A percentile compares a stretch with the other conserved stretches of the same genome.
These are phyloP conservation scores for Bombyx mandarina DNA, from an alignment of 1,140 invertebrate genomes.

Conservation along the genomic window DNA sequence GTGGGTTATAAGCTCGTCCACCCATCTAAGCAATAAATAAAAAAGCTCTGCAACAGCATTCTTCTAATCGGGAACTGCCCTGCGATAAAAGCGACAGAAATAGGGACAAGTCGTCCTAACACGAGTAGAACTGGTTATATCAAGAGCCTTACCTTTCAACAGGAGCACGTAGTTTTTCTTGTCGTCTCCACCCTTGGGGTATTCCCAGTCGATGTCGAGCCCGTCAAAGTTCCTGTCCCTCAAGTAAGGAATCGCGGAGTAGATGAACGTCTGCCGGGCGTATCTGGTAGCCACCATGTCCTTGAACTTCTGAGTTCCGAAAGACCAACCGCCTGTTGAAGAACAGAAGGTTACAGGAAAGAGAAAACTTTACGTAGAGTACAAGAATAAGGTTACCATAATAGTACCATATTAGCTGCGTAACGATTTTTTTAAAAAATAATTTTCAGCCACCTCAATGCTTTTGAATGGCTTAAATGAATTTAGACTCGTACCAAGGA, in stretches of 20 bases:
- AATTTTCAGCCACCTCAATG: too few relatives aligned
- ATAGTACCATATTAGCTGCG: too few relatives aligned
- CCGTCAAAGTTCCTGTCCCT: constrained; percentile 90
- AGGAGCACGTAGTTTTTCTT: constrained; percentile 94
- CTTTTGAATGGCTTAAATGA: too few relatives aligned
- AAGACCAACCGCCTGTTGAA: constrained; percentile 89
- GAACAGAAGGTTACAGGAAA: background rate
- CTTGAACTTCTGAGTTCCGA: constrained; percentile 96
- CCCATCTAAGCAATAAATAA: background rate
- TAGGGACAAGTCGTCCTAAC: too few relatives aligned
- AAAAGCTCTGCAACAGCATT: background rate
- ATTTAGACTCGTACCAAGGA: too few relatives aligned
- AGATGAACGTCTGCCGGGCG: constrained; percentile 93
- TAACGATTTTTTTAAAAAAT: too few relatives aligned
- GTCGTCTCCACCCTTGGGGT: constrained; percentile 93
- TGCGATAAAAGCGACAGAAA: too few relatives aligned
- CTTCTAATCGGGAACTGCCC: too few relatives aligned
- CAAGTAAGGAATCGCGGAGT: constrained; percentile 92
- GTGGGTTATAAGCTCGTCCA: background rate
- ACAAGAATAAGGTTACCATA: too few relatives aligned
- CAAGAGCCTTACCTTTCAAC: constrained; percentile 82
- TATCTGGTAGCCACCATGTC: constrained; percentile 91
- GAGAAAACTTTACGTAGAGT: too few relatives aligned
- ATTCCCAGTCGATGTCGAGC: constrained; percentile 97
- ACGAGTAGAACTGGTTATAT: too few relatives aligned